Percentiles rank a stretch among this genome's conserved stretches.
phyloP scores from a whole-genome alignment of 2,113 vertebrate species.

The Epinephelus lanceolatus region DNA sequence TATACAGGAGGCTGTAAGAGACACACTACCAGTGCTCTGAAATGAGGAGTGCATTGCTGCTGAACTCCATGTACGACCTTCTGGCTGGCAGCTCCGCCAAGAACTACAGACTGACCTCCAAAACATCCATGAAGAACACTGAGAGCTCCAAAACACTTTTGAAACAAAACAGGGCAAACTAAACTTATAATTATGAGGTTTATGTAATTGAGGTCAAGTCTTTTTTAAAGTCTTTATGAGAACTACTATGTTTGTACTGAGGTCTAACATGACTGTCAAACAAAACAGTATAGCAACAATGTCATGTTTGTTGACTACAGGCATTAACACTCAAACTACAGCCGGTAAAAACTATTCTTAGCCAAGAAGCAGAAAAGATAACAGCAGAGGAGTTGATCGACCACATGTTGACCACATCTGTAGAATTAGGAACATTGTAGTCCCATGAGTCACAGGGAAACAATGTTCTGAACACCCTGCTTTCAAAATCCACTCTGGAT shows the following conservation, averaged over 20 bases:
- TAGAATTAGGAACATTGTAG: background rate
- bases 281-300: background rate
- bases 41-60: background rate
- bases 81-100: constrained; percentile 4
- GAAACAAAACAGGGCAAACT: constrained; percentile 18
- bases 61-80: background rate
- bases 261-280: background rate
- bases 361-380: background rate
- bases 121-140: constrained; percentile 13
- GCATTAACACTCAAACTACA: background rate
- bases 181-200: constrained; percentile 31
- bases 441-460: background rate
- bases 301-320: background rate
- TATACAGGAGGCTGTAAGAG: background rate
- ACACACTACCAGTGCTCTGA: background rate
- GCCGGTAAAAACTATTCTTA: background rate
- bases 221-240: constrained; percentile 16
- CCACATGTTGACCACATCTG: constrained; percentile 27
- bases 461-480: background rate
- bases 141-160: background rate
- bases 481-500: constrained; percentile 1
- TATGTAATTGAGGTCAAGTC: constrained; percentile 18
- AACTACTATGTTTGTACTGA: background rate
- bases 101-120: constrained; percentile 8
- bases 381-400: background rate